phyloP scores from a whole-genome alignment of 2,888 invertebrate species.

The Eueremaeus valkanovi region DNA sequence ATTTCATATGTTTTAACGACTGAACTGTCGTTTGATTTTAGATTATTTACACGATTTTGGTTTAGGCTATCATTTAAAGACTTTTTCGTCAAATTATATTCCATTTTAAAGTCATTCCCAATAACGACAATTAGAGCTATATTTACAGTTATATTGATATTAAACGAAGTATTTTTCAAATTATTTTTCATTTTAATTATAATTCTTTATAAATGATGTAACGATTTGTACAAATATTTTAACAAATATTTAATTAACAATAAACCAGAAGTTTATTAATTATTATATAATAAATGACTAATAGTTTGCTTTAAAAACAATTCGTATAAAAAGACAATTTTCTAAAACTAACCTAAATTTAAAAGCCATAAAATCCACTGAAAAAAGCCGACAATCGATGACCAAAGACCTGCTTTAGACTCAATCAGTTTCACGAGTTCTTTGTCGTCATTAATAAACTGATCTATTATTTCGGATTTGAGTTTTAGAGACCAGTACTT shows the following conservation, averaged over 20 bases:
- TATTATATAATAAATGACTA: neutral
- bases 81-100: neutral
- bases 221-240: conserved; percentile 11
- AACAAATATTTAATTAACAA: neutral
- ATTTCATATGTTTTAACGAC: neutral
- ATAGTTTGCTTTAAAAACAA: neutral
- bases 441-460: conserved; percentile 44
- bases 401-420: conserved; percentile 41
- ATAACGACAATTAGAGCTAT: neutral
- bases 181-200: neutral
- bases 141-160: neutral
- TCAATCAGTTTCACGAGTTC: conserved; percentile 41
- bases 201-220: neutral
- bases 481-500: conserved; percentile 44
- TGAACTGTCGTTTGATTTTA: neutral
- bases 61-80: neutral
- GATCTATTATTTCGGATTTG: conserved; percentile 44
- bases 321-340: neutral
- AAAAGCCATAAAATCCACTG: conserved; percentile 44
- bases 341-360: conserved; percentile 9
- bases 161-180: neutral
- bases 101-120: conserved; percentile 12
- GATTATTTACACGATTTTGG: conserved; percentile 4
- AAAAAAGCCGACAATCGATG: conserved; percentile 45
- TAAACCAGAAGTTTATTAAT: neutral